These are phyloP conservation scores for Eupeodes luniger DNA, from an alignment of 2,888 invertebrate species.

Conservation along the genomic window DNA sequence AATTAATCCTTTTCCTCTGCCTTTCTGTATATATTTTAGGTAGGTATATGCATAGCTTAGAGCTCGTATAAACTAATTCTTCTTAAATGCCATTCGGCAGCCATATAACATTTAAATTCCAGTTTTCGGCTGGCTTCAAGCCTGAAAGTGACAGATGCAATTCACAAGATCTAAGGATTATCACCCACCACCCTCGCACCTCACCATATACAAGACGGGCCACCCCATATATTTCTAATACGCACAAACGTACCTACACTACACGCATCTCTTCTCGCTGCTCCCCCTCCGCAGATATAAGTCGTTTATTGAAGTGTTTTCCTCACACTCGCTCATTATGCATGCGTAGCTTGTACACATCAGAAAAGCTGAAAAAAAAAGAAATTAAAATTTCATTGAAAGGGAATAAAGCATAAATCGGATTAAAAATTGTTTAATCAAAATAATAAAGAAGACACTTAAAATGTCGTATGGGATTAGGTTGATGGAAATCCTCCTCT, in stretches of 20 bases:
- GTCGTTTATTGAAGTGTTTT: slow-evolving; percentile 10
- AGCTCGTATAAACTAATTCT: slow-evolving; percentile 60
- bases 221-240: neutral
- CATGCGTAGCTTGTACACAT: slow-evolving; percentile 25
- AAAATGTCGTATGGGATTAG: slow-evolving; percentile 78
- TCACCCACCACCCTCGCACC: slow-evolving; percentile 57
- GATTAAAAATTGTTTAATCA: slow-evolving; percentile 78
- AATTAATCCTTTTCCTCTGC: slow-evolving; percentile 73
- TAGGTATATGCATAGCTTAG: no score
- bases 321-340: slow-evolving; percentile 50
- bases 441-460: slow-evolving; percentile 78
- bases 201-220: no score
- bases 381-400: slow-evolving; percentile 77
- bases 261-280: slow-evolving; percentile 6
- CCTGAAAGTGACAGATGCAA: slow-evolving; percentile 73
- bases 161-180: slow-evolving; percentile 74
- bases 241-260: neutral
- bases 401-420: slow-evolving; percentile 77
- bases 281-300: no score
- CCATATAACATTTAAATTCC: slow-evolving; percentile 43
- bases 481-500: slow-evolving; percentile 27
- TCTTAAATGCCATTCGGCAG: slow-evolving; percentile 56
- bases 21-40: slow-evolving; percentile 35
- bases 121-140: slow-evolving; percentile 30
- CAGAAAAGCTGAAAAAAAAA: slow-evolving; percentile 12